phyloP scores from a whole-genome alignment of 2,888 invertebrate genomes.

The Balanococcus diminutus region DNA sequence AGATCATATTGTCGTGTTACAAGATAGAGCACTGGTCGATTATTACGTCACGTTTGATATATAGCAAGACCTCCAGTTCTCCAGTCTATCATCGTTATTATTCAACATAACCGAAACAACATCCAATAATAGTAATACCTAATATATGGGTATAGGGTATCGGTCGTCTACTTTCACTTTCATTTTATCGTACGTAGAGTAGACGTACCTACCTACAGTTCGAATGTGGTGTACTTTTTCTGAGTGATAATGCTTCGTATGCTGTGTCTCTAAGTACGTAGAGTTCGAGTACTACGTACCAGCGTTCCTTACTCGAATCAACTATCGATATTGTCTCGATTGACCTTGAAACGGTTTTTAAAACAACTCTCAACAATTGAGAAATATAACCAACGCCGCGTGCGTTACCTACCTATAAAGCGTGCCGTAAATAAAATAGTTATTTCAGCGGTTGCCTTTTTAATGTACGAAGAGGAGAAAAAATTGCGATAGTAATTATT shows the following conservation, averaged over 20 bases:
- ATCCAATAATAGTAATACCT: constrained; percentile 37
- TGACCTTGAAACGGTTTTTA: constrained; percentile 20
- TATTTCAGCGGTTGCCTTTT: neutral
- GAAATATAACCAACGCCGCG: constrained; percentile 25
- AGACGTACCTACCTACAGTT: neutral
- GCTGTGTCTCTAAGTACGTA: neutral
- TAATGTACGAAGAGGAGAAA: neutral
- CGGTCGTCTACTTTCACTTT: constrained; percentile 33
- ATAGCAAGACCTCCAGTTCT: constrained; percentile 22
- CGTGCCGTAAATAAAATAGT: constrained; percentile 32
- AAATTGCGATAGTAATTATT: neutral
- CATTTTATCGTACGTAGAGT: neutral
- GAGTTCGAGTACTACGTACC: neutral
- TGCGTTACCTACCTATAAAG: constrained; percentile 30
- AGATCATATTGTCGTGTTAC: constrained; percentile 10
- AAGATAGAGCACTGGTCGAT: neutral
- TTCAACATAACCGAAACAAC: constrained; percentile 37
- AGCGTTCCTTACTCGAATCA: neutral
- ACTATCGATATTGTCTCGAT: constrained; percentile 22
- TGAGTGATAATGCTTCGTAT: no score
- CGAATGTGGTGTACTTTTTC: neutral
- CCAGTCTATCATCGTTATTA: constrained; percentile 32
- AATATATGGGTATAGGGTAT: constrained; percentile 32
- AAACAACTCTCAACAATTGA: constrained; percentile 22
- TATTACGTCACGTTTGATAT: constrained; percentile 11